These are phyloP conservation scores for Diorhabda carinulata DNA, from an alignment of 1,140 invertebrate species.

Conservation along the genomic window DNA sequence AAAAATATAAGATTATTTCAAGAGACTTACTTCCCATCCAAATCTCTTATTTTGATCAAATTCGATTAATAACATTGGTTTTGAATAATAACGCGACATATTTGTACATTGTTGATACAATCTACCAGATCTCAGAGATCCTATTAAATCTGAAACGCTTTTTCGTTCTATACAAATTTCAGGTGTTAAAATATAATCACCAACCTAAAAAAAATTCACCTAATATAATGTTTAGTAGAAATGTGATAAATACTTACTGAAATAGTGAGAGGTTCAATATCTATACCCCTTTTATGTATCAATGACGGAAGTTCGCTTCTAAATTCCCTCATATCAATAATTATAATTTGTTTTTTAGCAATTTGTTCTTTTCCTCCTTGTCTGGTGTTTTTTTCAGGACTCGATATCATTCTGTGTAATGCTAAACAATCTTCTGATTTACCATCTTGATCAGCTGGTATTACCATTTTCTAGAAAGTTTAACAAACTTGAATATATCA, in stretches of 20 bases:
- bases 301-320: slow-evolving; percentile 92
- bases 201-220: slow-evolving; percentile 60
- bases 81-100: slow-evolving; percentile 84
- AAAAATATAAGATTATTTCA: background rate
- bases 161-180: slow-evolving; percentile 97
- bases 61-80: slow-evolving; percentile 92
- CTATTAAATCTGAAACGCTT: slow-evolving; percentile 95
- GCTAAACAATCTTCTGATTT: slow-evolving; percentile 69
- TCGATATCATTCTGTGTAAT: slow-evolving; percentile 52
- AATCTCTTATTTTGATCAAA: slow-evolving; percentile 95
- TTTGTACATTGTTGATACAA: slow-evolving; percentile 91
- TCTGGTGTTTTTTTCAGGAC: slow-evolving; percentile 54
- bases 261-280: slow-evolving; percentile 89
- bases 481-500: background rate
- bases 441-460: slow-evolving; percentile 87
- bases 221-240: background rate
- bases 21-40: slow-evolving; percentile 67
- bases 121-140: slow-evolving; percentile 90
- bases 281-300: slow-evolving; percentile 88
- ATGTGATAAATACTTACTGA: slow-evolving; percentile 54
- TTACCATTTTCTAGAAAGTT: slow-evolving; percentile 75
- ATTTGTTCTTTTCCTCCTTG: slow-evolving; percentile 58
- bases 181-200: slow-evolving; percentile 96
- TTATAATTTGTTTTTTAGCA: slow-evolving; percentile 57
- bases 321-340: slow-evolving; percentile 98